Evolutionary conservation across 2,113 vertebrate species (phyloP), one percentile per base, ranked within the genome.

Genomic region (Tauraco erythrolophus): DNA sequence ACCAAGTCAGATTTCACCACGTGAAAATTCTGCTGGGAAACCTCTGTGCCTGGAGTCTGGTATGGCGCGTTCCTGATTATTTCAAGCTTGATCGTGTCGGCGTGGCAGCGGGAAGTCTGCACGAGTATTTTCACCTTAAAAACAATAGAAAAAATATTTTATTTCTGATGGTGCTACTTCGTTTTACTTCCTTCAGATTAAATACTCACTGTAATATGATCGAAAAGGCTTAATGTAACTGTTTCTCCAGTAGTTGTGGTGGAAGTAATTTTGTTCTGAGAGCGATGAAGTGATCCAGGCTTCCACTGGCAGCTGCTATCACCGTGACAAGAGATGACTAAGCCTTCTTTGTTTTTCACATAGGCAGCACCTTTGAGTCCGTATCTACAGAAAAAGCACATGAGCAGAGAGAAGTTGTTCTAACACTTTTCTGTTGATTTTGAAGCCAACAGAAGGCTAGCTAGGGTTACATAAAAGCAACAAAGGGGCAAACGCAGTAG

Each of bases 301-400:
- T 98, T 98, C 99, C 99, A 99, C 84, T 98, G 98, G 5, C 98
- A 99, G 86, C 23, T 51, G 50, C 97, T 95, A 3, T 98, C 97
- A 27, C 60, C 78, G 4, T 68, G 92, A 7, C 97, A 98, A 2
- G 97, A 91, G 74, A 99, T 94, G 89, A 99, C 99, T 91, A 98
- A 97, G 7, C 98, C 99, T 37, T 99, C 99, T 31, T 98, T 98
- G 80, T 99, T 99, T 97, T 97, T 99, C 95, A 99, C 45, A 15
- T 99, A 99, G 35, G 99, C 99, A 5, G 99, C 98, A 50, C 98
- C 99, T 97, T 99, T 99, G 84, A 99, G 98, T 19, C 99, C 99
- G 0, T 99, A 99, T 82, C 99, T 99, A 18, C 31, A 88, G 41
- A 79, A 78, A 76, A 58, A 74, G 12, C 51, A 91, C 28, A 53